Evolutionary conservation across 2,797 vertebrate species (phyloP).

Genomic region (Chaunax sp.): DNA sequence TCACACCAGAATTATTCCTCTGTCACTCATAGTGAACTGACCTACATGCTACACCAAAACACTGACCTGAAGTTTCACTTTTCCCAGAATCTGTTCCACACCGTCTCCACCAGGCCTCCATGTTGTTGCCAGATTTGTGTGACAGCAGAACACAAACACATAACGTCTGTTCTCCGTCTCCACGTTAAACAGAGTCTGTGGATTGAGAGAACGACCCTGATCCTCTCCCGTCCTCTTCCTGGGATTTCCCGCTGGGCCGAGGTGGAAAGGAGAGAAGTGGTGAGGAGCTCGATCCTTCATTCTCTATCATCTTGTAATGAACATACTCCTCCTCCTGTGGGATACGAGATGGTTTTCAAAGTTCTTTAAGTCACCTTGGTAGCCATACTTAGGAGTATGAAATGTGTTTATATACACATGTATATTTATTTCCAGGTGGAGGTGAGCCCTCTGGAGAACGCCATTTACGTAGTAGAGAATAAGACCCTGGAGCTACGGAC

Average conservation of each 20-base stretch:
- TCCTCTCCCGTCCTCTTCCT: slow-evolving; percentile 93
- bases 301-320: background rate
- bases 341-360: slow-evolving; percentile 3
- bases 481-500: slow-evolving; percentile 98
- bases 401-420: background rate
- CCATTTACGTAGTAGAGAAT: slow-evolving; percentile 99
- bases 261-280: slow-evolving; percentile 98
- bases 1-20: slow-evolving; percentile 23
- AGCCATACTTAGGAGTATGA: background rate
- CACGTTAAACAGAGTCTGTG: slow-evolving; percentile 84
- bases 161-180: slow-evolving; percentile 33
- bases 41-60: slow-evolving; percentile 26
- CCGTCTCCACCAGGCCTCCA: background rate
- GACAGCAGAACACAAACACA: too few relatives aligned
- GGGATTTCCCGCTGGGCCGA: slow-evolving; percentile 99
- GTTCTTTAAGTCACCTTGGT: background rate
- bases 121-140: slow-evolving; percentile 2
- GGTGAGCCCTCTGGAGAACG: slow-evolving; percentile 98
- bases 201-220: slow-evolving; percentile 98
- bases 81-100: slow-evolving; percentile 8
- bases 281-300: slow-evolving; percentile 73
- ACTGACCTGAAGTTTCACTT: background rate
- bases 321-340: background rate
- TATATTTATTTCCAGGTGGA: slow-evolving; percentile 86
- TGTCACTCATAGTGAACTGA: slow-evolving; percentile 19